Conservation (phyloP, 2,888 invertebrate species). For the Podabrus alpinus region DNA sequence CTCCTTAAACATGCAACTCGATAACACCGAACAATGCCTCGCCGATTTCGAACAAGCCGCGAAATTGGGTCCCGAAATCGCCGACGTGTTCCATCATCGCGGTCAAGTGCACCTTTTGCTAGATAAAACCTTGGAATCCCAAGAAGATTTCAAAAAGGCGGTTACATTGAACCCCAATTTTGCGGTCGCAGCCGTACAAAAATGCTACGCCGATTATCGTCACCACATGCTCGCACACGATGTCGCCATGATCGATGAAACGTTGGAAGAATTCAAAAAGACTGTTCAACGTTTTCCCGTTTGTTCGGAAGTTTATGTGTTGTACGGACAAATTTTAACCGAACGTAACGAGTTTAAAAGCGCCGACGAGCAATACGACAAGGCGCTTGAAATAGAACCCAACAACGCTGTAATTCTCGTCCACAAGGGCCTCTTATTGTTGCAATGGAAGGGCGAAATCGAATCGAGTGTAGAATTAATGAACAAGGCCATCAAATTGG, state of each 20-base stretch:
- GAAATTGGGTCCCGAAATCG: slow-evolving; percentile 71
- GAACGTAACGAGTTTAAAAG: slow-evolving; percentile 83
- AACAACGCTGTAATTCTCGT: slow-evolving; percentile 85
- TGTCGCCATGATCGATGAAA: slow-evolving; percentile 64
- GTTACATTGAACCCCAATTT: slow-evolving; percentile 82
- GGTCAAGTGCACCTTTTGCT: slow-evolving; percentile 85
- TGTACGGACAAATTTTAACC: slow-evolving; percentile 88
- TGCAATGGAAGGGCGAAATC: slow-evolving; percentile 86
- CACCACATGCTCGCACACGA: slow-evolving; percentile 49
- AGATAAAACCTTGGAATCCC: slow-evolving; percentile 81
- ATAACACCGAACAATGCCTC: slow-evolving; percentile 73
- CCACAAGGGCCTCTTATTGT: slow-evolving; percentile 79
- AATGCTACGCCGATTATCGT: slow-evolving; percentile 85
- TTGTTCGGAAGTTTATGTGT: slow-evolving; percentile 83
- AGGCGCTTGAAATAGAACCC: slow-evolving; percentile 81
- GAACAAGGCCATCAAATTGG: slow-evolving; percentile 81
- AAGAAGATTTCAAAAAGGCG: slow-evolving; percentile 81
- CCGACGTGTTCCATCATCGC: slow-evolving; percentile 89
- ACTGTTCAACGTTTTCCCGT: slow-evolving; percentile 79
- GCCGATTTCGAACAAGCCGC: slow-evolving; percentile 80
- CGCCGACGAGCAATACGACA: slow-evolving; percentile 80
- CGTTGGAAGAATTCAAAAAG: slow-evolving; percentile 74
- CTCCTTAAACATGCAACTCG: slow-evolving; percentile 79
- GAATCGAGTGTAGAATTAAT: slow-evolving; percentile 78
- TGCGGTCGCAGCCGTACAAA: slow-evolving; percentile 86